These are phyloP conservation scores for Petroica traversi DNA, from an alignment of 2,113 vertebrate genomes.

Conservation along the genomic window DNA sequence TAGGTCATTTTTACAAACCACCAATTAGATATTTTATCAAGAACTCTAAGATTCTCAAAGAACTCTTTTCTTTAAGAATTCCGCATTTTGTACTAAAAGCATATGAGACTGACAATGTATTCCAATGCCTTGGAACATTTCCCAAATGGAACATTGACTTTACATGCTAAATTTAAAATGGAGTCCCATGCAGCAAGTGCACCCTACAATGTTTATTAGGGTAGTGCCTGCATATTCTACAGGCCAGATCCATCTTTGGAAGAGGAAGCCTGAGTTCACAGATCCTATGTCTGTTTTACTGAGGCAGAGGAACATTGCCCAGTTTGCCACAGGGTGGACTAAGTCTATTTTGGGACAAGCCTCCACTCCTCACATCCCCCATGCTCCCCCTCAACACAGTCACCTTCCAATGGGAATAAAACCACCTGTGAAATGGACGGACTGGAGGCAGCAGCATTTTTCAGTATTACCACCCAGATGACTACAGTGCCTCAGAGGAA, in stretches of 20 bases:
- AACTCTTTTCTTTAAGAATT: background rate
- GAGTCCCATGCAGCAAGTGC: background rate
- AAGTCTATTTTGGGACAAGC: accelerated
- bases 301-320: background rate
- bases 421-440: background rate
- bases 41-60: background rate
- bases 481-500: background rate
- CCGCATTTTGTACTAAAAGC: background rate
- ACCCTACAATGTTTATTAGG: background rate
- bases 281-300: background rate
- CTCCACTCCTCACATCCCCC: accelerated
- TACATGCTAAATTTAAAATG: background rate
- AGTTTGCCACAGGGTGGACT: background rate
- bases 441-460: background rate
- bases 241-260: background rate
- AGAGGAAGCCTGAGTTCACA: background rate
- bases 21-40: background rate
- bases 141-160: background rate
- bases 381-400: background rate
- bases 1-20: background rate
- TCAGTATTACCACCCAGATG: background rate
- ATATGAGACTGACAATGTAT: background rate
- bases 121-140: background rate
- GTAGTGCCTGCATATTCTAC: background rate
- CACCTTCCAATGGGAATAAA: background rate